phyloP scores from a whole-genome alignment of 2,888 invertebrate genomes.

The Ormia ochracea region DNA sequence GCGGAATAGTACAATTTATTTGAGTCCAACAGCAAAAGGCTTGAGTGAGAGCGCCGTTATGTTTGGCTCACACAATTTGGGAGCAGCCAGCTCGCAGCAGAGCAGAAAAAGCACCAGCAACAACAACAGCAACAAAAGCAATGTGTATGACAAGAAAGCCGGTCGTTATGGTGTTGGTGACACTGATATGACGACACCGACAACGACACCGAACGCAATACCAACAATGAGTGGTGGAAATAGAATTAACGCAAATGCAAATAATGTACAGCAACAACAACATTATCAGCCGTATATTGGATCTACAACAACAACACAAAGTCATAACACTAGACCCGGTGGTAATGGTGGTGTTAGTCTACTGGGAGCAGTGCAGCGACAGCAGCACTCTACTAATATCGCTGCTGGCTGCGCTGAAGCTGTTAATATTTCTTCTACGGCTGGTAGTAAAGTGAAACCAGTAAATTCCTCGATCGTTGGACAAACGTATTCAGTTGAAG shows the following conservation, averaged over 20 bases:
- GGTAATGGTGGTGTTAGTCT: constrained; percentile 28
- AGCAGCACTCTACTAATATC: constrained; percentile 32
- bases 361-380: constrained; percentile 55
- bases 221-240: constrained; percentile 51
- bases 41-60: constrained; percentile 32
- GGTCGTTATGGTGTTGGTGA: constrained; percentile 61
- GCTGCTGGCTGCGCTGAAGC: constrained; percentile 51
- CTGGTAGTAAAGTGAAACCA: constrained; percentile 62
- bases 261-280: constrained; percentile 42
- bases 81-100: constrained; percentile 52
- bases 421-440: constrained; percentile 44
- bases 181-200: constrained; percentile 56
- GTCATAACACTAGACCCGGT: neutral
- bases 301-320: neutral
- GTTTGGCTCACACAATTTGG: constrained; percentile 52
- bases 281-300: constrained; percentile 15
- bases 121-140: constrained; percentile 42
- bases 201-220: constrained; percentile 59
- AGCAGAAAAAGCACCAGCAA: no score
- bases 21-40: neutral
- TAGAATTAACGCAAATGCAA: constrained; percentile 55
- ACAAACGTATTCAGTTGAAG: constrained; percentile 74
- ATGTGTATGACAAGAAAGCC: constrained; percentile 64
- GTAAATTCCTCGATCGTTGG: constrained; percentile 67
- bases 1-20: neutral